Conservation (phyloP, 2,888 invertebrate genomes). For the Sympetrum striolatum region DNA sequence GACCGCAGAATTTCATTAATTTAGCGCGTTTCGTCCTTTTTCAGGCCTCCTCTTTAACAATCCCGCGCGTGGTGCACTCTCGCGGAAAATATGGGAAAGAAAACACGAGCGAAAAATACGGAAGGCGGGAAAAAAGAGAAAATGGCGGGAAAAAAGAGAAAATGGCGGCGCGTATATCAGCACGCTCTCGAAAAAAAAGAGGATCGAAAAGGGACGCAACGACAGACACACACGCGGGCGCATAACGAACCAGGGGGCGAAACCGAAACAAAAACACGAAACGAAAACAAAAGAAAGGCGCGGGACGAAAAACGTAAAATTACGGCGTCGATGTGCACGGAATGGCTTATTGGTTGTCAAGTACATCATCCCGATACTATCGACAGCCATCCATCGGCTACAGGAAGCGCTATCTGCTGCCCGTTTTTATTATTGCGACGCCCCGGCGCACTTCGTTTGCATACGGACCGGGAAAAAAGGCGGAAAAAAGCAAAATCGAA, state of each 20-base stretch:
- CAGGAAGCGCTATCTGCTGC: constrained; percentile 21
- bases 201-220: neutral
- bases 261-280: neutral
- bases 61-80: neutral
- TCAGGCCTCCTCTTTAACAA: neutral
- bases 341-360: constrained; percentile 44
- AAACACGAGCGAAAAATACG: neutral
- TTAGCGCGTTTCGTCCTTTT: neutral
- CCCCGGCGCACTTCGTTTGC: constrained; percentile 16
- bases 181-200: neutral
- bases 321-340: constrained; percentile 25
- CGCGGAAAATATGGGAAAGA: constrained; percentile 10
- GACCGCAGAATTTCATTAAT: constrained; percentile 29
- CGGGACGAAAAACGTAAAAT: constrained; percentile 21
- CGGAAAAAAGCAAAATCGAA: neutral
- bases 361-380: constrained; percentile 40
- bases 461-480: constrained; percentile 1
- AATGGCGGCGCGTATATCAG: neutral
- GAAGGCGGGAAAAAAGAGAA: neutral
- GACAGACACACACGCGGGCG: neutral
- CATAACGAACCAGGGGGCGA: neutral
- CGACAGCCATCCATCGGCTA: constrained; percentile 37
- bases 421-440: constrained; percentile 19
- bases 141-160: neutral
- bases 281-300: neutral